These are phyloP conservation scores for Marronus borbonicus DNA, from an alignment of 2,888 invertebrate species.

Conservation along the genomic window DNA sequence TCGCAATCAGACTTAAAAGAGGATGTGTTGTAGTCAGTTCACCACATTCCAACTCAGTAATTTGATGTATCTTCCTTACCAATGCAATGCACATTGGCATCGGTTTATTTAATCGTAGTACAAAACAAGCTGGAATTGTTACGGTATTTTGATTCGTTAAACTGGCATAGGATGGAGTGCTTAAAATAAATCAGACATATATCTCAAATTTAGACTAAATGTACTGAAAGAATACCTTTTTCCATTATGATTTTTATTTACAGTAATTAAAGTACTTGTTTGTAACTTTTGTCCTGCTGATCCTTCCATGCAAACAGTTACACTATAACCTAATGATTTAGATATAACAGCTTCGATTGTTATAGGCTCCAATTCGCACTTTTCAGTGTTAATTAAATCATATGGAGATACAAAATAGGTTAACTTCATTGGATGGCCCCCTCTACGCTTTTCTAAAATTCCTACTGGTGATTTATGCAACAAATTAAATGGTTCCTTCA, in stretches of 20 bases:
- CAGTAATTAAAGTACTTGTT: slow-evolving; percentile 79
- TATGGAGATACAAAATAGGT: slow-evolving; percentile 96
- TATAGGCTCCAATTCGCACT: slow-evolving; percentile 81
- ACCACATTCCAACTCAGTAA: slow-evolving; percentile 75
- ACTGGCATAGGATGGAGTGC: slow-evolving; percentile 85
- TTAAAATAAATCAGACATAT: slow-evolving; percentile 65
- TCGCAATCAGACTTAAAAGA: slow-evolving; percentile 84
- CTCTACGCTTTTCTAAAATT: slow-evolving; percentile 84
- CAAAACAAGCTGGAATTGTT: slow-evolving; percentile 92
- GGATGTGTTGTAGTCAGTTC: slow-evolving; percentile 75
- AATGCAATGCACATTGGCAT: slow-evolving; percentile 88
- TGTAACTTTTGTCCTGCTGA: slow-evolving; percentile 90
- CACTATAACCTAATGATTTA: slow-evolving; percentile 86
- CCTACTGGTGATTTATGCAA: slow-evolving; percentile 94
- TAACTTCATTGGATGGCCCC: slow-evolving; percentile 94
- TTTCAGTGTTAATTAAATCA: slow-evolving; percentile 86
- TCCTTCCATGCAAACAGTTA: slow-evolving; percentile 92
- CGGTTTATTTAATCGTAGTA: slow-evolving; percentile 84
- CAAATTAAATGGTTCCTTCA: slow-evolving; percentile 81
- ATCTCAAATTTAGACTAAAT: neutral
- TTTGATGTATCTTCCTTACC: slow-evolving; percentile 77
- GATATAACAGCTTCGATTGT: slow-evolving; percentile 81
- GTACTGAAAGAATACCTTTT: slow-evolving; percentile 76
- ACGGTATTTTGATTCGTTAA: slow-evolving; percentile 89
- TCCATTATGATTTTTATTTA: slow-evolving; percentile 80